These are phyloP conservation scores for Ispidina lecontei DNA, from an alignment of 2,797 vertebrate genomes.

Conservation along the genomic window DNA sequence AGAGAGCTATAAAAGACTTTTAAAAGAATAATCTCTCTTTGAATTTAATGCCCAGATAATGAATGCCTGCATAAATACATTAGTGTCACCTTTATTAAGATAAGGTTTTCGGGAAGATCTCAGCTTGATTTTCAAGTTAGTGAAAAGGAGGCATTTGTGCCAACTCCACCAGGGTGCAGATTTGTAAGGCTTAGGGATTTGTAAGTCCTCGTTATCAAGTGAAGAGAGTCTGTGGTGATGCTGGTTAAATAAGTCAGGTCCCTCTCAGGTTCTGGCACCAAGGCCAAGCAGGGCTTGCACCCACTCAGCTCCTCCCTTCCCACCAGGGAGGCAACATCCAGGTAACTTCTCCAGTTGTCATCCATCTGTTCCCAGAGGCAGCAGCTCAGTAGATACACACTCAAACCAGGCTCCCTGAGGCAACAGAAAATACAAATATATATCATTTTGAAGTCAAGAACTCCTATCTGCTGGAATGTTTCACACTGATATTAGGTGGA, in stretches of 20 bases:
- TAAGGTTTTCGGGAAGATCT: not conserved
- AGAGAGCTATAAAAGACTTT: not conserved
- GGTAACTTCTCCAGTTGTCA: not conserved
- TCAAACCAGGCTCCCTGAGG: not conserved
- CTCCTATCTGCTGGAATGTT: not conserved
- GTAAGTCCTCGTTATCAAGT: not conserved
- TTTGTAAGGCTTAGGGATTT: not conserved
- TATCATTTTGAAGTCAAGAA: not conserved
- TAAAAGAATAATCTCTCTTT: not conserved
- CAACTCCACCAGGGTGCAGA: not conserved
- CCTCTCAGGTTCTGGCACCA: not conserved
- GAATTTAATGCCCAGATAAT: not conserved
- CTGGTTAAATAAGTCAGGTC: not conserved
- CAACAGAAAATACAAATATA: not conserved
- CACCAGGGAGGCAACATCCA: not conserved
- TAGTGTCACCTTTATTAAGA: not conserved
- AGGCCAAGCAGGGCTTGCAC: not conserved
- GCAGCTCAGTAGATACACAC: not conserved
- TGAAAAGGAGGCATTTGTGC: not conserved
- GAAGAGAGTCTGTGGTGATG: not conserved
- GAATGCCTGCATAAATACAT: not conserved
- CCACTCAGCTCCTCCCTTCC: not conserved
- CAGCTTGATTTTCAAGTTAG: not conserved
- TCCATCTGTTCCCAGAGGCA: not conserved
- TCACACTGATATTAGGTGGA: fast-evolving